Percentiles rank a stretch among this genome's conserved stretches.
Evolutionary conservation across 2,113 vertebrate genomes (phyloP).

Genomic region (Aptenodytes forsteri): DNA sequence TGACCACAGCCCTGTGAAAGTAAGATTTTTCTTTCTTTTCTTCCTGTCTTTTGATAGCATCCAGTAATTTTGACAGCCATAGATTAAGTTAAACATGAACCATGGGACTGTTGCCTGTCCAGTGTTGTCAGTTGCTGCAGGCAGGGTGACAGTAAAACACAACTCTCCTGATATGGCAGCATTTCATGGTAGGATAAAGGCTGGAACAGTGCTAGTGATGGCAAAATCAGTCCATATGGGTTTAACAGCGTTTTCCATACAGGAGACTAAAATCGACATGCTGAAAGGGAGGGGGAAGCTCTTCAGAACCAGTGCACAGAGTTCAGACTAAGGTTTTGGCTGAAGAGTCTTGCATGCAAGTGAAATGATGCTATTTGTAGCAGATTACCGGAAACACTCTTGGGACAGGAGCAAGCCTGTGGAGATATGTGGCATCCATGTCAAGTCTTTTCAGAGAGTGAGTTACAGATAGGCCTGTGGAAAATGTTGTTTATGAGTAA

Average conservation of each 20-base stretch:
- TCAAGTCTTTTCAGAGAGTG: background rate
- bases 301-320: background rate
- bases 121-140: background rate
- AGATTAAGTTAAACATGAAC: background rate
- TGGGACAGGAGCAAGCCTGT: background rate
- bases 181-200: background rate
- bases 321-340: conserved; percentile 10
- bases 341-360: background rate
- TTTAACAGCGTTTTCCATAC: background rate
- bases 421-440: background rate
- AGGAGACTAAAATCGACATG: background rate
- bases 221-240: background rate
- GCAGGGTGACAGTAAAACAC: background rate
- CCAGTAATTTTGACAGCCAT: background rate
- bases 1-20: background rate
- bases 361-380: background rate
- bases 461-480: background rate
- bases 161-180: background rate
- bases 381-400: background rate
- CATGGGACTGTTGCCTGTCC: background rate
- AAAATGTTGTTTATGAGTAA: background rate
- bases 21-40: conserved; percentile 15
- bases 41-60: background rate
- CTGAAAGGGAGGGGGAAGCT: background rate
- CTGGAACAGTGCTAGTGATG: background rate